Conservation (phyloP, 2,888 invertebrate species). For the Parthenolecanium corni region DNA sequence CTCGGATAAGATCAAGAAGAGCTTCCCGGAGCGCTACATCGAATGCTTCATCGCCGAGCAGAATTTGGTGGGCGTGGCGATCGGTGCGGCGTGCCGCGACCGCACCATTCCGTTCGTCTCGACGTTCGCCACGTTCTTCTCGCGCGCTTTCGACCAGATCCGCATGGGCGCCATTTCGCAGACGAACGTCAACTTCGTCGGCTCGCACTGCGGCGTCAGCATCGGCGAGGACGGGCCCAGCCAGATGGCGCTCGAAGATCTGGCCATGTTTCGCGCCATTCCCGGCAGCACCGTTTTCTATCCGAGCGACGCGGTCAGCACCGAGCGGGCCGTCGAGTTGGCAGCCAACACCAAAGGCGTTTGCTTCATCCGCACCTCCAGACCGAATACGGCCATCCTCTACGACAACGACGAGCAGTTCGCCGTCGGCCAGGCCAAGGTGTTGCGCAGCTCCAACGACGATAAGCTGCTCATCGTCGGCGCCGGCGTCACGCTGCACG, state of each 20-base stretch:
- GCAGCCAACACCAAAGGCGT: conserved; percentile 91
- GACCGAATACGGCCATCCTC: conserved; percentile 77
- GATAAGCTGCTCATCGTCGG: conserved; percentile 83
- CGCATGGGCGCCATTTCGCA: conserved; percentile 99
- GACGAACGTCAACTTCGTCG: conserved; percentile 90
- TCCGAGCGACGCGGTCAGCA: conserved; percentile 80
- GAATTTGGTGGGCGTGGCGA: conserved; percentile 90
- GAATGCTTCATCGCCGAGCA: conserved; percentile 99
- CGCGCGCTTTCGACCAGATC: conserved; percentile 94
- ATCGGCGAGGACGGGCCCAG: conserved; percentile 99
- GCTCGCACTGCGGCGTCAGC: conserved; percentile 95
- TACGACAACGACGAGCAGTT: conserved; percentile 77
- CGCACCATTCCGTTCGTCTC: conserved; percentile 89
- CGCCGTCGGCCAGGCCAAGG: conserved; percentile 64
- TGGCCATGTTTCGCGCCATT: conserved; percentile 86
- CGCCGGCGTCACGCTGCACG: conserved; percentile 86
- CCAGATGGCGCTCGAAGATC: conserved; percentile 99
- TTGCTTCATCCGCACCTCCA: conserved; percentile 89
- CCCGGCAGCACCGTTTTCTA: conserved; percentile 63
- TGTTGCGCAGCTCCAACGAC: conserved; percentile 59
- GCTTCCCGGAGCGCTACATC: conserved; percentile 62
- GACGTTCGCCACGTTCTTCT: conserved; percentile 96
- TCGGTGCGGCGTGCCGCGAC: conserved; percentile 85
- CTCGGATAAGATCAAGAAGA: conserved; percentile 76
- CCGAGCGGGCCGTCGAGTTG: conserved; percentile 88